Percentiles rank a stretch among this genome's conserved stretches.
Evolutionary conservation across 2,797 vertebrate species (phyloP).

Genomic region (Neosalanx taihuensis): DNA sequence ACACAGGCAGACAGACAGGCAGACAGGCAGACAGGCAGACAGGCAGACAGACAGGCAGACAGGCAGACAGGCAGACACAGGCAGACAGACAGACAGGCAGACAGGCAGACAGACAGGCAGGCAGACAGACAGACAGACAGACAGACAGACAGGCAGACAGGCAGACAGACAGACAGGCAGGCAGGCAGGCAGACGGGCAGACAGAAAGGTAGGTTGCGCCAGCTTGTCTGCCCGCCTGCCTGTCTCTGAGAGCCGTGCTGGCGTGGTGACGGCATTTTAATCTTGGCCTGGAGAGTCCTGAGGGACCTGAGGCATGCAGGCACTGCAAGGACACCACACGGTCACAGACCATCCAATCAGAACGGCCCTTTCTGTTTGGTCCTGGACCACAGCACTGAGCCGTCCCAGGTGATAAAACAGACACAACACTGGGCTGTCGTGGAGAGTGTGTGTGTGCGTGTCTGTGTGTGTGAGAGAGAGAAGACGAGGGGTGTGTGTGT

Average conservation of each 20-base stretch:
- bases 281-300: constrained; percentile 47
- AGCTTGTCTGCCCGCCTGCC: constrained; percentile 17
- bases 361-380: not conserved
- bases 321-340: constrained; percentile 47
- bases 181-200: constrained; percentile 16
- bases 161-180: not conserved
- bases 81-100: no score
- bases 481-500: no score
- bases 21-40: no score
- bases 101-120: not conserved
- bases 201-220: constrained; percentile 17
- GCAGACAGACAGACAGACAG: not conserved
- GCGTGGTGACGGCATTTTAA: constrained; percentile 39
- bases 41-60: no score
- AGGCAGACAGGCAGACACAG: no score
- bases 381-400: not conserved
- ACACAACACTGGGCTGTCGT: no score
- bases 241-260: not conserved
- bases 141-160: not conserved
- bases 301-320: constrained; percentile 39
- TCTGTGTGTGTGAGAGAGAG: not conserved
- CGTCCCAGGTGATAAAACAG: no score
- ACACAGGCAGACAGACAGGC: no score
- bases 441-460: not conserved
- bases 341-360: constrained; percentile 24